Conservation (phyloP, 1,140 invertebrate genomes). For the Heterodera schachtii region DNA sequence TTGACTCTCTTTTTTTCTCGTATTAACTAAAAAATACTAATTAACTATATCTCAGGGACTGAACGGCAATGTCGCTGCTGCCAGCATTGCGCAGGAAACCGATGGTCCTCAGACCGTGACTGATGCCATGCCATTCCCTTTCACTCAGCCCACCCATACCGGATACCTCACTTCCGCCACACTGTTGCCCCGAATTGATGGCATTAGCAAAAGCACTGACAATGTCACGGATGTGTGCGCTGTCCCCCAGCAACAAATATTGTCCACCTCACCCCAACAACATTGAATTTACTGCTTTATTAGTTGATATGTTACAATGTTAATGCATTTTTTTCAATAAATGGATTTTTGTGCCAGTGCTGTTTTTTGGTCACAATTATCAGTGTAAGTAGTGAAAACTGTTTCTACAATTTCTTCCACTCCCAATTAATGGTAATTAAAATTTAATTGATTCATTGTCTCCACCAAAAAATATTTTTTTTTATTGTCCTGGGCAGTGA, state of each 20-base stretch:
- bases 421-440: too few species aligned
- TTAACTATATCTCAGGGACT: too few species aligned
- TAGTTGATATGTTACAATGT: too few species aligned
- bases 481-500: too few species aligned
- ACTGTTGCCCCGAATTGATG: constrained; percentile 44
- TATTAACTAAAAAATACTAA: too few species aligned
- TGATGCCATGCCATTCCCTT: constrained; percentile 48
- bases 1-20: too few species aligned
- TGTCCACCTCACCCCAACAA: not conserved
- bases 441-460: not conserved
- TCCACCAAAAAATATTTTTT: not conserved
- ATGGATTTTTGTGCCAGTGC: too few species aligned
- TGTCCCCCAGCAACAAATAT: not conserved
- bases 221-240: not conserved
- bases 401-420: too few species aligned
- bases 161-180: constrained; percentile 61
- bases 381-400: too few species aligned
- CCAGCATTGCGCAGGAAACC: not conserved
- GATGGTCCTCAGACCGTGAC: not conserved
- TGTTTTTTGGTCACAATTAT: too few species aligned
- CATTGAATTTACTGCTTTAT: not conserved
- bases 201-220: not conserved
- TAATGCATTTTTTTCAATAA: too few species aligned
- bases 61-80: not conserved
- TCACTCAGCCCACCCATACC: constrained; percentile 59